Evolutionary conservation across 2,113 vertebrate genomes (phyloP).

Genomic region (Thunnus thynnus): DNA sequence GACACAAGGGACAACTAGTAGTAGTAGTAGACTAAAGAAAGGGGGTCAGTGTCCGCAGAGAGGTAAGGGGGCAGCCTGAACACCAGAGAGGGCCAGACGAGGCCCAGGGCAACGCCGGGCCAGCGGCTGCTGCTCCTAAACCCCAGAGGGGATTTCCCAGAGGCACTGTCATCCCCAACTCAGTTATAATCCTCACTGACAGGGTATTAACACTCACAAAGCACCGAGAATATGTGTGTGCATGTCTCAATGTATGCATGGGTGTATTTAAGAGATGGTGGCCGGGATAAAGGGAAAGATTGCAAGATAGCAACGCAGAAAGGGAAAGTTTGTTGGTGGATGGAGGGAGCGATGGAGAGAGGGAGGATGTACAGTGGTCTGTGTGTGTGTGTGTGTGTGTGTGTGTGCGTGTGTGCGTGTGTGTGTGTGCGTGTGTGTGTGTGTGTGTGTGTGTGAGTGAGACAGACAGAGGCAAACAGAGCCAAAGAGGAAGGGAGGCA

Average conservation of each 20-base stretch:
- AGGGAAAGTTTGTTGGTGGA: conserved; percentile 33
- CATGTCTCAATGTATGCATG: conserved; percentile 9
- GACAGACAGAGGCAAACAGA: conserved; percentile 38
- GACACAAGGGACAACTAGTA: conserved; percentile 11
- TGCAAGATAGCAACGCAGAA: conserved; percentile 37
- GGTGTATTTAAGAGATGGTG: conserved; percentile 51
- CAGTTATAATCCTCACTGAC: conserved; percentile 66
- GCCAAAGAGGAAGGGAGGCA: conserved; percentile 70
- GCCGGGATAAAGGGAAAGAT: conserved; percentile 36
- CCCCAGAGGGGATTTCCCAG: conserved; percentile 71
- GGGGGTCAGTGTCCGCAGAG: background rate
- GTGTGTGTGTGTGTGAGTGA: conserved; percentile 21
- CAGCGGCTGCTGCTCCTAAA: conserved; percentile 55
- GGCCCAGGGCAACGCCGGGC: conserved; percentile 46
- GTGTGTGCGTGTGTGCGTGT: background rate
- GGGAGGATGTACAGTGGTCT: conserved; percentile 6
- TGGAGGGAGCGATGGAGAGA: conserved; percentile 27
- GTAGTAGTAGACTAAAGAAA: conserved; percentile 3
- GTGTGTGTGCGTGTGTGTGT: conserved; percentile 21
- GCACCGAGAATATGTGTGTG: conserved; percentile 48
- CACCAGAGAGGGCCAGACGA: conserved; percentile 57
- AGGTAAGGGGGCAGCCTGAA: conserved; percentile 21
- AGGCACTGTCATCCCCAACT: conserved; percentile 63
- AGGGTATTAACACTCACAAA: conserved; percentile 68
- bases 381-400: conserved; percentile 10